Evolutionary conservation across 2,797 vertebrate genomes (phyloP), one percentile per base, ranked within the genome.

Genomic region (Gymnoscopelus braueri): DNA sequence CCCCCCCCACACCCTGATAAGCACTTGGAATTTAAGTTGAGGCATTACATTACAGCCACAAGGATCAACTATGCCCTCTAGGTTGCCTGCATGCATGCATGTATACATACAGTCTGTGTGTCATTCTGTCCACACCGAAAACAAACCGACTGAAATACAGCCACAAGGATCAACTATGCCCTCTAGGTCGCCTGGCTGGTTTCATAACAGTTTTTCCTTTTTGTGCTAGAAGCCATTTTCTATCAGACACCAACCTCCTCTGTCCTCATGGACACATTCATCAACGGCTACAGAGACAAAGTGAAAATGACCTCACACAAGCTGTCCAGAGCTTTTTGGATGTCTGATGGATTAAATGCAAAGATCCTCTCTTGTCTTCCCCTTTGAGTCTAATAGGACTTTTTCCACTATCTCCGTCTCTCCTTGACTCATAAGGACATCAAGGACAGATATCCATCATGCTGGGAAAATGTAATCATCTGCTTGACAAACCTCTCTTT

Each of bases 391-490:
- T 44, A 44, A 44, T 9, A 74, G 60, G 70, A 15, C 60, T 56
- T 53, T 29, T 23, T 56, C 65, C 8, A 58, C 55, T 2, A 58
- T 58, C 8, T 56, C 26, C 49, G 14, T 73, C 59, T 68, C 53
- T 64, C 51, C 3, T 61, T 83, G 50, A 77, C 68, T 57, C 51
- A 48, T 70, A 47, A 57, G 19, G 39, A 44, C 39, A 44, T 44
- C 9, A 75, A 56, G 11, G 68, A 66, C 55, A 81, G 32, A 69
- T 39, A 65, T 67, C 60, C 65, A 62, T 48, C 69, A 51, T 56
- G 39, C 32, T 11, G 56, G 66, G 52, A 64, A 79, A 81, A 78
- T 24, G 3, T 47, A 68, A 80, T 69, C 70, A 76, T 79, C 61
- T 64, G 66, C 68, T 64, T 69, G 63, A 73, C 39, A 10, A 65